Percentiles rank a stretch among this genome's conserved stretches.
Conservation (phyloP, 2,113 vertebrate genomes). For the Ranitomeya variabilis region DNA sequence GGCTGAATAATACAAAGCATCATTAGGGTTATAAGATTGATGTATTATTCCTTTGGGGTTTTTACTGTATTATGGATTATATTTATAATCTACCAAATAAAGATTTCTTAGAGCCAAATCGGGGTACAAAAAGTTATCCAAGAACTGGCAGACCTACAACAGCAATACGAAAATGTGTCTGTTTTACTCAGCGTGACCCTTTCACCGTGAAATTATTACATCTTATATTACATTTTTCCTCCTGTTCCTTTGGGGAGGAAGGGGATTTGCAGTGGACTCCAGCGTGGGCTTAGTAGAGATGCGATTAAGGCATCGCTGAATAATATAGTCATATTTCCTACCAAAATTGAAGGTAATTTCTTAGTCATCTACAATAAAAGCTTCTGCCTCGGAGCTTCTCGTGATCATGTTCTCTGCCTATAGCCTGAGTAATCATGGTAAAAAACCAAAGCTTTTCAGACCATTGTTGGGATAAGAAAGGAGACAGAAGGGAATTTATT, state of each 20-base stretch:
- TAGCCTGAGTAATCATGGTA: not conserved
- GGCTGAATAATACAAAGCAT: not conserved
- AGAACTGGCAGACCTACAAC: not conserved
- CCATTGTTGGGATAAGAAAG: conserved; percentile 24
- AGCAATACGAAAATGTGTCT: conserved; percentile 2
- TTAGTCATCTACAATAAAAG: conserved; percentile 37
- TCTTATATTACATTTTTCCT: conserved; percentile 26
- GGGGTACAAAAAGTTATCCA: not conserved
- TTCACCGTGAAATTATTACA: conserved; percentile 11
- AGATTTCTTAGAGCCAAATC: conserved; percentile 12
- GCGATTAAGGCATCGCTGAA: conserved; percentile 43
- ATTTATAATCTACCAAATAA: not conserved
- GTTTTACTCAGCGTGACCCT: conserved; percentile 18
- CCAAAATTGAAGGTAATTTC: conserved; percentile 10
- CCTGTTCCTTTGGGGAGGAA: conserved; percentile 11
- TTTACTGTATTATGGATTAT: not conserved
- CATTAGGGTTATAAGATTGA: not conserved
- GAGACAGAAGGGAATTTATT: not conserved
- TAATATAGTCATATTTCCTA: not conserved
- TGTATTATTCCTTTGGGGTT: not conserved
- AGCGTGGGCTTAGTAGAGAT: not conserved
- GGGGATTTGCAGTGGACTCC: conserved; percentile 19
- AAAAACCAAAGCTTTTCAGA: conserved; percentile 38
- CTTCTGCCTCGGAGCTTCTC: conserved; percentile 43
- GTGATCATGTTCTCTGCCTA: conserved; percentile 3